Conservation (phyloP, 2,113 vertebrate genomes). For the Craseonycteris thonglongyai region DNA sequence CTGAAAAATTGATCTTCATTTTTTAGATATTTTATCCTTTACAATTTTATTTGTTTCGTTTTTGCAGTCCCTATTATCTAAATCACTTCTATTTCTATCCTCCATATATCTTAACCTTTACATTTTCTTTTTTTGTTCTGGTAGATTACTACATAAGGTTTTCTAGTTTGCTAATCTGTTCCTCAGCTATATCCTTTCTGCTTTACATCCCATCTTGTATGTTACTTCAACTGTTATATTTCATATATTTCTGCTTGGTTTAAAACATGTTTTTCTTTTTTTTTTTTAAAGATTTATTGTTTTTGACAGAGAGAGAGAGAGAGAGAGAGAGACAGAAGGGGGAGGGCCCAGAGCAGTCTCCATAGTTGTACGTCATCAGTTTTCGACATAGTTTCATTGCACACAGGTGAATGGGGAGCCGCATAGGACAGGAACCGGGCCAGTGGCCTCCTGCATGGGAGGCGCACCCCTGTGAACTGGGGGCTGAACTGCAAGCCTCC, state of each 20-base stretch:
- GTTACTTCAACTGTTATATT: not conserved
- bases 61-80: not conserved
- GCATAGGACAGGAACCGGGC: too few relatives aligned
- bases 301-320: too few relatives aligned
- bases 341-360: too few relatives aligned
- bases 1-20: not conserved
- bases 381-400: too few relatives aligned
- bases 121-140: not conserved
- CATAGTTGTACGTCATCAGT: too few relatives aligned
- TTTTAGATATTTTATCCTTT: not conserved
- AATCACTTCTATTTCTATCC: not conserved
- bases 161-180: not conserved
- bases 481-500: too few relatives aligned
- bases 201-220: not conserved
- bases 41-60: not conserved
- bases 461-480: too few relatives aligned
- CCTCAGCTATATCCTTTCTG: not conserved
- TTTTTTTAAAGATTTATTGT: too few relatives aligned
- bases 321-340: too few relatives aligned
- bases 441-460: too few relatives aligned
- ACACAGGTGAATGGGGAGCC: too few relatives aligned
- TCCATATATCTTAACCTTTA: not conserved
- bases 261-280: not conserved
- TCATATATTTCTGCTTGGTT: not conserved
- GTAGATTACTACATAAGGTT: not conserved